phyloP scores from a whole-genome alignment of 2,797 vertebrate genomes.

The Kryptolebias ocellatus region DNA sequence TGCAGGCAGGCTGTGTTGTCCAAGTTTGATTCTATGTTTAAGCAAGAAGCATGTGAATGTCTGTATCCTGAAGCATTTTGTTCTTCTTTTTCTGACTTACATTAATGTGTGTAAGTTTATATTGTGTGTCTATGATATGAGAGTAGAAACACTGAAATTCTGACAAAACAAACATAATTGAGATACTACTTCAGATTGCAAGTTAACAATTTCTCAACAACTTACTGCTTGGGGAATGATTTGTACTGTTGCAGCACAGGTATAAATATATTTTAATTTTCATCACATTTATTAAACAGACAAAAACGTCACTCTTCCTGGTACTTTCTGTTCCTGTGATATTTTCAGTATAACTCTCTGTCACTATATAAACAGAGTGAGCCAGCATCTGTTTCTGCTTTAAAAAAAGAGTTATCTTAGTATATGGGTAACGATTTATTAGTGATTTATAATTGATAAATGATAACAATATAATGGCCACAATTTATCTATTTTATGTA shows the following conservation, averaged over 20 bases:
- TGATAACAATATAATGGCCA: no score
- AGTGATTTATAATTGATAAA: not conserved
- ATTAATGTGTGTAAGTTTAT: conserved; percentile 26
- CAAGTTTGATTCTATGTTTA: conserved; percentile 72
- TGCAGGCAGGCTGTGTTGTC: conserved; percentile 71
- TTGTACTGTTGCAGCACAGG: conserved; percentile 7
- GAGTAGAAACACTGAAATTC: conserved; percentile 19
- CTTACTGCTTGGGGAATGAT: conserved; percentile 7
- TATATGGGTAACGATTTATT: not conserved
- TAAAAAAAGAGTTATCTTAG: not conserved
- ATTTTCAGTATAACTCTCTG: conserved; percentile 10
- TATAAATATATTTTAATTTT: not conserved
- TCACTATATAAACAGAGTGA: conserved; percentile 12
- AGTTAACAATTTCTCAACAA: conserved; percentile 13
- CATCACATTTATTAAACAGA: conserved; percentile 12
- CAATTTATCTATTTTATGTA: no score
- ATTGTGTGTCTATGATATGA: conserved; percentile 5
- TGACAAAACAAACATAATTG: conserved; percentile 1
- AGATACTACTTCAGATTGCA: conserved; percentile 9
- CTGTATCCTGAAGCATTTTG: conserved; percentile 11
- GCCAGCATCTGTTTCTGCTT: conserved; percentile 28
- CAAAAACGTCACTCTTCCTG: not conserved
- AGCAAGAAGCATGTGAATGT: conserved; percentile 42
- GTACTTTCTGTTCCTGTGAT: not conserved
- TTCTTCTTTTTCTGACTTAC: conserved; percentile 7